A percentile compares a stretch with the other conserved stretches of the same genome.
Evolutionary conservation across 2,113 vertebrate species (phyloP).

Genomic region (Ursus arctos): DNA sequence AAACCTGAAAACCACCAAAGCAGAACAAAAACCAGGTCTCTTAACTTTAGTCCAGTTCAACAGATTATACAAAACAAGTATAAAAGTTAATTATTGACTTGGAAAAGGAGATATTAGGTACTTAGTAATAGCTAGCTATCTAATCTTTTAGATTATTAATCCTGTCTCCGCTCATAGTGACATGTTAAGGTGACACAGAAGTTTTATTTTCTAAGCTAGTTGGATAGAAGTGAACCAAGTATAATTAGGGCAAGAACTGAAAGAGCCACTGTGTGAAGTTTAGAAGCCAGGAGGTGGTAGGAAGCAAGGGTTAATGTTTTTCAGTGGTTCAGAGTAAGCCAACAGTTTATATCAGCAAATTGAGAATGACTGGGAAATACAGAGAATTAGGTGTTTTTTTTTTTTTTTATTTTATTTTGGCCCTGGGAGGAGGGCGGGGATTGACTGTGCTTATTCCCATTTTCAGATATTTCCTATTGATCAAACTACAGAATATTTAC

Average conservation of each 20-base stretch:
- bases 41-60: neutral
- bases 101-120: neutral
- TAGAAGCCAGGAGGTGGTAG: neutral
- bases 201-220: neutral
- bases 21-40: neutral
- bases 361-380: neutral
- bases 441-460: neutral
- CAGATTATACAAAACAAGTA: neutral
- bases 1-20: neutral
- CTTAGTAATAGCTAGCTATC: neutral
- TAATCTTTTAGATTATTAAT: slow-evolving; percentile 25
- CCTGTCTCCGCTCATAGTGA: neutral
- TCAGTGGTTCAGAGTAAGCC: neutral
- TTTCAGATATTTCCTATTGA: slow-evolving; percentile 35
- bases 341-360: neutral
- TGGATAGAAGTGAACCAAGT: neutral
- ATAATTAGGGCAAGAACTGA: neutral
- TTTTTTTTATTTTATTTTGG: no score
- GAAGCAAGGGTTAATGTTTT: neutral
- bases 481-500: neutral
- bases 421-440: no score
- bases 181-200: slow-evolving; percentile 26
- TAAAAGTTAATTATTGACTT: slow-evolving; percentile 24
- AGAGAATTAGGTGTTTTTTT: neutral
- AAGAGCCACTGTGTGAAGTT: neutral